Evolutionary conservation across 2,888 invertebrate species (phyloP).

Genomic region (Sphaerophoria taeniata): DNA sequence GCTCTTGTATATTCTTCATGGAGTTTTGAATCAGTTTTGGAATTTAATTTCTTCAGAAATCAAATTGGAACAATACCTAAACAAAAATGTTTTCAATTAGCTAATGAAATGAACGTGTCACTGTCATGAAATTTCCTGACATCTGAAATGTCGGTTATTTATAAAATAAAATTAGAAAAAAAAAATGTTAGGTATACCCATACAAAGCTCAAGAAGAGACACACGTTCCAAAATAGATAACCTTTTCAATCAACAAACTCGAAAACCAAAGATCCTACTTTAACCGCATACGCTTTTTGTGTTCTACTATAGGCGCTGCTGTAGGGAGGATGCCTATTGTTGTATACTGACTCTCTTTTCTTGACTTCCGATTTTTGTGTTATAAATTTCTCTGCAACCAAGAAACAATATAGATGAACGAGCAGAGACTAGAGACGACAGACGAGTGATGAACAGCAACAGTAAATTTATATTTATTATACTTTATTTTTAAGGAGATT

Average conservation of each 20-base stretch:
- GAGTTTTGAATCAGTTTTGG: neutral
- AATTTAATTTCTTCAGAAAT: too few relatives aligned
- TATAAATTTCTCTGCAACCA: neutral
- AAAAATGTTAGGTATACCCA: too few relatives aligned
- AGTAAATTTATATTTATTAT: neutral
- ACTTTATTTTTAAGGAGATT: conserved; percentile 44
- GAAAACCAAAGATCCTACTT: neutral
- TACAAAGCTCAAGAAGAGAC: neutral
- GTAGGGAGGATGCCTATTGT: conserved; percentile 18
- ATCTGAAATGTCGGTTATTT: conserved; percentile 8
- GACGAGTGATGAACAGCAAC: too few relatives aligned
- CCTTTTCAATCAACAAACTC: conserved; percentile 17
- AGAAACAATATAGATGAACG: neutral
- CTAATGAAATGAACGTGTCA: neutral
- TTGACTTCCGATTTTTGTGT: conserved; percentile 19
- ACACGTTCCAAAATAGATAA: neutral
- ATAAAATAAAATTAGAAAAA: neutral
- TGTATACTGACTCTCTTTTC: conserved; percentile 20
- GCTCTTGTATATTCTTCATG: neutral
- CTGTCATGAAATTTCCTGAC: neutral
- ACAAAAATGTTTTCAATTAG: neutral
- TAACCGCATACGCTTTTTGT: neutral
- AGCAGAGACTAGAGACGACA: neutral
- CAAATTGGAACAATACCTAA: neutral
- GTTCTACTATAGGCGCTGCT: too few relatives aligned